These are phyloP conservation scores for Neoniphon sammara DNA, from an alignment of 2,797 vertebrate species.

Conservation along the genomic window DNA sequence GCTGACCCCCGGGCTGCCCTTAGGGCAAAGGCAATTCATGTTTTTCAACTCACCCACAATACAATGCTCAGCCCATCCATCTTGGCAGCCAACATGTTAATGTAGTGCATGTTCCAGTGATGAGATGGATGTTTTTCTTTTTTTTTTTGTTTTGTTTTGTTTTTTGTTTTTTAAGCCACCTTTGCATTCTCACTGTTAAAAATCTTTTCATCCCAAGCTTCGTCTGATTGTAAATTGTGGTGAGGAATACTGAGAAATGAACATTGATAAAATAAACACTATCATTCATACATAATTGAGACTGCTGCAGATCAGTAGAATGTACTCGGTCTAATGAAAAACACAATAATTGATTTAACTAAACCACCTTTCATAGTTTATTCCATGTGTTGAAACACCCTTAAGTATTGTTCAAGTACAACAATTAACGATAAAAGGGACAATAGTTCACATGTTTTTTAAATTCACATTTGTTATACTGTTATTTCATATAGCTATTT, in stretches of 20 bases:
- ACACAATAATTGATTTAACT: slow-evolving; percentile 74
- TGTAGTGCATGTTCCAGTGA: slow-evolving; percentile 53
- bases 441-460: slow-evolving; percentile 85
- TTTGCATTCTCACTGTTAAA: slow-evolving; percentile 53
- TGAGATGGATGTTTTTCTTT: slow-evolving; percentile 47
- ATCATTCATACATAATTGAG: slow-evolving; percentile 59
- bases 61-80: slow-evolving; percentile 60
- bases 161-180: slow-evolving; percentile 7
- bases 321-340: slow-evolving; percentile 70
- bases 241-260: slow-evolving; percentile 73
- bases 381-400: slow-evolving; percentile 84
- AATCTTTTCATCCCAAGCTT: slow-evolving; percentile 34
- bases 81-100: slow-evolving; percentile 60
- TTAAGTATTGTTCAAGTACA: slow-evolving; percentile 85
- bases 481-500: slow-evolving; percentile 84
- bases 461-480: slow-evolving; percentile 86
- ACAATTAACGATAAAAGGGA: slow-evolving; percentile 86
- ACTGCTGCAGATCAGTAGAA: slow-evolving; percentile 61
- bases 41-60: slow-evolving; percentile 71
- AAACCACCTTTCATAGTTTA: slow-evolving; percentile 81
- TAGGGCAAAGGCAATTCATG: slow-evolving; percentile 77
- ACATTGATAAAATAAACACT: slow-evolving; percentile 73
- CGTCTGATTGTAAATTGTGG: slow-evolving; percentile 56
- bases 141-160: too few species aligned
- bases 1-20: slow-evolving; percentile 76